phyloP scores from a whole-genome alignment of 2,113 vertebrate species.

The human region GRCh38 chr5:134781501-134782000 shows the following conservation, averaged over 20 bases:
- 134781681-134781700: neutral
- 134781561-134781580: neutral
- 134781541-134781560: neutral
- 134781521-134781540: neutral
- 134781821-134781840: neutral
- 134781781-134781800: neutral
- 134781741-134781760: neutral
- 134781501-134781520: neutral
- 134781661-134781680: neutral
- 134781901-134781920: slow-evolving; percentile 79
- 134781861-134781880: neutral
- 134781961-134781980: slow-evolving; percentile 98
- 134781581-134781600: neutral
- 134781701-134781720: neutral
- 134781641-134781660: neutral
- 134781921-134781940: slow-evolving; percentile 99
- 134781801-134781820: neutral
- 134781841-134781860: neutral
- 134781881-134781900: neutral
- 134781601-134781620: neutral
- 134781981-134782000: slow-evolving; percentile 97
- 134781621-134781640: neutral
- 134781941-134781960: slow-evolving; percentile 96
- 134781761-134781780: neutral
- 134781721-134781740: neutral